These are phyloP conservation scores for Papilio dardanus DNA, from an alignment of 1,140 invertebrate genomes.

Conservation along the genomic window DNA sequence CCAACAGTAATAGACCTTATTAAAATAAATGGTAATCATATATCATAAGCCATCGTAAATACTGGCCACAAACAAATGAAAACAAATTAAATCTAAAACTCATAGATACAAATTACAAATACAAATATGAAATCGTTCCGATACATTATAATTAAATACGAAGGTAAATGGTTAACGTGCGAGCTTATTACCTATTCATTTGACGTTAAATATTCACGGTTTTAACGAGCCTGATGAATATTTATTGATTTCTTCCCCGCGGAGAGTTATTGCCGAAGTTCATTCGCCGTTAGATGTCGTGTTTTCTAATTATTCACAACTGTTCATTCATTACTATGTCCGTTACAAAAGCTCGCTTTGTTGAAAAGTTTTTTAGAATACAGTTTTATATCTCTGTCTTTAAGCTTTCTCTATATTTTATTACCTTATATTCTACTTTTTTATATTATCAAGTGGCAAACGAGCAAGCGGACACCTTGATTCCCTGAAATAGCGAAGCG, in stretches of 20 bases:
- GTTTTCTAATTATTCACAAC: constrained; percentile 26
- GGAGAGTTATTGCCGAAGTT: constrained; percentile 24
- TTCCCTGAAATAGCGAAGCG: too few species aligned
- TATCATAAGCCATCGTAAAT: neutral
- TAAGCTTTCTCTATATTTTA: neutral
- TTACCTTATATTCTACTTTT: neutral
- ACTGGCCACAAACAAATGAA: neutral
- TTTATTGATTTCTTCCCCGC: constrained; percentile 21
- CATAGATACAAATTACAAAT: neutral
- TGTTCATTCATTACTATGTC: constrained; percentile 12
- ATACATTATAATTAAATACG: neutral
- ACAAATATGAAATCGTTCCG: neutral
- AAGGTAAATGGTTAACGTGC: neutral
- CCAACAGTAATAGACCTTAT: neutral
- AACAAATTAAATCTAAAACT: neutral
- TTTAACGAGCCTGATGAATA: constrained; percentile 35
- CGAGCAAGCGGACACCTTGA: too few species aligned
- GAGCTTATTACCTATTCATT: constrained; percentile 22
- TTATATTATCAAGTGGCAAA: neutral
- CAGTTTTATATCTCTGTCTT: neutral
- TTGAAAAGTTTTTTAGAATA: neutral
- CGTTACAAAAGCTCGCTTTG: neutral
- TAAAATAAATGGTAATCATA: neutral
- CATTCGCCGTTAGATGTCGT: constrained; percentile 22
- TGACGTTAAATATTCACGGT: constrained; percentile 13